Conservation (phyloP, 2,797 vertebrate species). For the Sebastes kiyomatsui region DNA sequence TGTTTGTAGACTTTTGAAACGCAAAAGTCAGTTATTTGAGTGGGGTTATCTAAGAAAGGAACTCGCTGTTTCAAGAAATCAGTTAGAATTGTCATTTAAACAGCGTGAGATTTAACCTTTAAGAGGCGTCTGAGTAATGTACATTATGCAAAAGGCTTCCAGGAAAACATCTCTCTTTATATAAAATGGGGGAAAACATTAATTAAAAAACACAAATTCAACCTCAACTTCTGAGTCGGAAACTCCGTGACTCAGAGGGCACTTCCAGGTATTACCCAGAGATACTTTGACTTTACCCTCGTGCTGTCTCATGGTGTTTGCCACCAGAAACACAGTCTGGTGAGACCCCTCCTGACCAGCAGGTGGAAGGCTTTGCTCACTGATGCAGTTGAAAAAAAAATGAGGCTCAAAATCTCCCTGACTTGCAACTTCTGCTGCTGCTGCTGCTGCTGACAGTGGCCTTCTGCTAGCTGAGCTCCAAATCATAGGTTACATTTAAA, state of each 20-base stretch:
- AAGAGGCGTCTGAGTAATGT: neutral
- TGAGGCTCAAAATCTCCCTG: neutral
- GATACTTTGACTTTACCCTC: neutral
- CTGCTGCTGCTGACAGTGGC: neutral
- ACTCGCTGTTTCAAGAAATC: neutral
- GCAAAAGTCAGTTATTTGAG: neutral
- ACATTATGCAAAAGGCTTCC: neutral
- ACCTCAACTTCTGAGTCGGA: neutral
- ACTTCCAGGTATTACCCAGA: neutral
- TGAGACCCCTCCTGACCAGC: slow-evolving; percentile 45
- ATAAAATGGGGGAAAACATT: neutral
- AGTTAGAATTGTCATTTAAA: neutral
- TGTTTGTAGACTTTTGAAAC: neutral
- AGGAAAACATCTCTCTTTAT: neutral
- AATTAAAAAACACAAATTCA: neutral
- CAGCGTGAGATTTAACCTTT: neutral
- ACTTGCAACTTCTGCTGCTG: slow-evolving; percentile 6
- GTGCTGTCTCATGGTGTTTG: neutral
- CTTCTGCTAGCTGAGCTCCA: slow-evolving; percentile 24
- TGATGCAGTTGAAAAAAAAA: neutral
- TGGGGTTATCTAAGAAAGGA: neutral
- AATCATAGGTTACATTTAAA: slow-evolving; percentile 38
- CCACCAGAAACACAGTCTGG: neutral
- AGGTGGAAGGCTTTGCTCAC: slow-evolving; percentile 44
- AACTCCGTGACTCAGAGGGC: neutral